Percentiles rank a stretch among this genome's conserved stretches.
phyloP scores from a whole-genome alignment of 2,113 vertebrate species.

The Muntiacus reevesi region DNA sequence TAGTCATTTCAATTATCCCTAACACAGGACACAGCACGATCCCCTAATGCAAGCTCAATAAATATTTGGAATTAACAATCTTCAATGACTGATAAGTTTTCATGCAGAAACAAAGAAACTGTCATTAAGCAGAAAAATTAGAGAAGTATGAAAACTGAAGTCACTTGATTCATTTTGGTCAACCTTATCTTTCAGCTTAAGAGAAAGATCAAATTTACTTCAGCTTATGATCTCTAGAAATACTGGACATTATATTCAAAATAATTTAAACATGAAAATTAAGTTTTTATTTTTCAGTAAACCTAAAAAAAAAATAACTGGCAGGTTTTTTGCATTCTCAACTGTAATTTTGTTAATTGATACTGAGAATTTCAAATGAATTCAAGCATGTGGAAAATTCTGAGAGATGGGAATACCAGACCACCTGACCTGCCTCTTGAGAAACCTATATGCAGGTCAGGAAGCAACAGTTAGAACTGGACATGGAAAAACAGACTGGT shows the following conservation, averaged over 20 bases:
- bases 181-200: background rate
- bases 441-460: no score
- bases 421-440: no score
- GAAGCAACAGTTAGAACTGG: no score
- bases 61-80: background rate
- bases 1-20: background rate
- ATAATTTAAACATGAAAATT: background rate
- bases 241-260: background rate
- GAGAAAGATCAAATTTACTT: conserved; percentile 3
- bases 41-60: background rate
- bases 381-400: background rate
- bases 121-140: background rate
- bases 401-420: no score
- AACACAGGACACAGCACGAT: background rate
- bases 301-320: background rate
- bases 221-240: background rate
- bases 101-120: background rate
- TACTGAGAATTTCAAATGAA: background rate
- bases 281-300: conserved; percentile 15
- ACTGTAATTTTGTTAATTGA: background rate
- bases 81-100: background rate
- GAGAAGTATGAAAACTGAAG: background rate
- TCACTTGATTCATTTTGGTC: conserved; percentile 29
- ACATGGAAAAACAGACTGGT: no score
- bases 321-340: conserved; percentile 20